Base-by-base conservation (phyloP, 2,113 vertebrate species). In the Catharus bicknelli region DNA sequence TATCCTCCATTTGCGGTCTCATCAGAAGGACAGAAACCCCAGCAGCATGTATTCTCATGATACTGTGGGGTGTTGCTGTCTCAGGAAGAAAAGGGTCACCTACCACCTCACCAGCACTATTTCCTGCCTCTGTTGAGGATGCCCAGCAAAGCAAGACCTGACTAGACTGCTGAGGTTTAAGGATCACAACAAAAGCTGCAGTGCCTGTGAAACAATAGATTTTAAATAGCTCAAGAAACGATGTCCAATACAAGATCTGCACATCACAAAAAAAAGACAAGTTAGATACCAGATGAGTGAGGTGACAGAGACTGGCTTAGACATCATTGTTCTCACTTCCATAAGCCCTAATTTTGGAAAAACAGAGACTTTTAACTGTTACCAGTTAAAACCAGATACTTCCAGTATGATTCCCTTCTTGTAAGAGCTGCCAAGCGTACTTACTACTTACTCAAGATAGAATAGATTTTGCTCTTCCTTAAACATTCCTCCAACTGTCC, bases 31-130 rank as follows among this genome's bases (percentile, higher is more conserved):
- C 76, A 95, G 68, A 91, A 91, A 62, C n/a, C 25, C 51, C 72
- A 43, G 67, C 74, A 77, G 48, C 3, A 1, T 42, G 25, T 74
- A 54, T 66, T 92, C 48, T 73, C 79, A 70, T 90, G 48, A 88
- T 70, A 73, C 59, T 0, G 0, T 29, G 29, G 59, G 16, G 15
- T 85, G 47, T 83, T 90, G 62, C 63, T 92, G 40, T 83, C 63
- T 89, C 55, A 67, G 91, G 93, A 95, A 94, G 77, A 92, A 87
- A 84, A 87, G 70, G 89, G 93, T 91, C 90, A 91, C 91, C 70
- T 80, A 70, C 36, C 32, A 86, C 38, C 68, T 93, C 83, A 68
- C 75, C 62, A 89, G 53, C 68, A 67, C 30, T 8, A 9, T 91
- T 96, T 95, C 90, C 93, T 95, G 90, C 62, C 78, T 87, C 91